Conservation (phyloP, 2,113 vertebrate species). For the Paradisaea rubra region DNA sequence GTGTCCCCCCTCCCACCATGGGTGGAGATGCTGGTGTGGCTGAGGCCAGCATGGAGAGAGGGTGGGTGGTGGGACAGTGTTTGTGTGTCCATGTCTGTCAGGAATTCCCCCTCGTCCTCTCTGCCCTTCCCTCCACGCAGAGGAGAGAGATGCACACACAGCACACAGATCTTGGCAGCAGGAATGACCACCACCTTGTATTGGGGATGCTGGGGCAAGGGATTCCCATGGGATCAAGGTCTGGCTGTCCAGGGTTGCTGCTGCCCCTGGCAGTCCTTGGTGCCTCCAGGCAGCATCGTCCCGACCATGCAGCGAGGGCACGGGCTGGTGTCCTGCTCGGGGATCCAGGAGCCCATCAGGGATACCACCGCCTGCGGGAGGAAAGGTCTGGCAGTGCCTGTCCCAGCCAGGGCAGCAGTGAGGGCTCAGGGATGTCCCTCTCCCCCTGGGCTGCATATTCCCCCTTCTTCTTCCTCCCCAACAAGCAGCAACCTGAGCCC, state of each 20-base stretch:
- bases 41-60: background rate
- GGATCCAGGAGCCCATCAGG: background rate
- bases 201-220: background rate
- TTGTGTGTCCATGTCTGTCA: rapidly evolving
- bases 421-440: background rate
- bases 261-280: rapidly evolving
- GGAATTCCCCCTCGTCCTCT: background rate
- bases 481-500: background rate
- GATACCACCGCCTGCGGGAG: conserved; percentile 39
- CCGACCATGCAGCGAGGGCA: rapidly evolving
- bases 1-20: rapidly evolving
- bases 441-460: background rate
- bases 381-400: background rate
- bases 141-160: background rate
- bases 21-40: background rate
- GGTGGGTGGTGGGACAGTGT: background rate
- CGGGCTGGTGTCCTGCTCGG: background rate
- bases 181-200: background rate
- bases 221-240: rapidly evolving
- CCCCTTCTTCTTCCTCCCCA: background rate
- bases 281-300: rapidly evolving
- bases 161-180: background rate
- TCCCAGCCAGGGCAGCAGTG: background rate
- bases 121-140: rapidly evolving
- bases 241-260: background rate